These are phyloP conservation scores for Drosophila prolongata DNA, from an alignment of 2,888 invertebrate species.

Conservation along the genomic window DNA sequence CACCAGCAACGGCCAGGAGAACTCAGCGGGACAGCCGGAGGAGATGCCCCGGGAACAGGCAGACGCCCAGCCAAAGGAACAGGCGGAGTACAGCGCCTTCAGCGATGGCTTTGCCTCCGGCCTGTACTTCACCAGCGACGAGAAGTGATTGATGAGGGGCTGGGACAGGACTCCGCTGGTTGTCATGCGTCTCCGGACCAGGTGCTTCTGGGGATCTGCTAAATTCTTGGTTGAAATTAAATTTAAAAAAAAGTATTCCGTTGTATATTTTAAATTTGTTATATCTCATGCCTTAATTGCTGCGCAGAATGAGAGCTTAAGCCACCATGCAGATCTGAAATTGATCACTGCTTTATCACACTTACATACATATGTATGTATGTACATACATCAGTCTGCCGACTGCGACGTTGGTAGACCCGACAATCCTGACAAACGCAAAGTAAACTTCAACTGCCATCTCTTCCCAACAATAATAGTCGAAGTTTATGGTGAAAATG, in stretches of 20 bases:
- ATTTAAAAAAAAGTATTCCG: neutral
- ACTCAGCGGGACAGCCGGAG: neutral
- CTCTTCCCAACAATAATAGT: too few relatives aligned
- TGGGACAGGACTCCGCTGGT: neutral
- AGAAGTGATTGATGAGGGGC: neutral
- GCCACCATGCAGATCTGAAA: too few relatives aligned
- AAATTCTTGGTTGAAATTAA: constrained; percentile 10
- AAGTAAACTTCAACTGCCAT: too few relatives aligned
- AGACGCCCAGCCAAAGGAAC: neutral
- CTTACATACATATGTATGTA: too few relatives aligned
- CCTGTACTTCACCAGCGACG: constrained; percentile 15
- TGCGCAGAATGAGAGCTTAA: too few relatives aligned
- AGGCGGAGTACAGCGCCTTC: constrained; percentile 35
- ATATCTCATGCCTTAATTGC: too few relatives aligned
- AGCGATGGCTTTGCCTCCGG: constrained; percentile 57
- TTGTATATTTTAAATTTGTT: too few relatives aligned
- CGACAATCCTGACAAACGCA: too few relatives aligned
- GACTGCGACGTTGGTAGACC: too few relatives aligned
- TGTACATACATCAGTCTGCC: too few relatives aligned
- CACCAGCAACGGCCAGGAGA: neutral
- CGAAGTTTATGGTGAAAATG: too few relatives aligned
- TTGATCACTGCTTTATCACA: too few relatives aligned
- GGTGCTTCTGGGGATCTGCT: neutral
- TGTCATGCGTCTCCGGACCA: neutral
- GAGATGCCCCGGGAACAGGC: neutral